Evolutionary conservation across 2,113 vertebrate genomes (phyloP), one percentile per base, ranked within the genome.

Genomic region (Morone chrysops): DNA sequence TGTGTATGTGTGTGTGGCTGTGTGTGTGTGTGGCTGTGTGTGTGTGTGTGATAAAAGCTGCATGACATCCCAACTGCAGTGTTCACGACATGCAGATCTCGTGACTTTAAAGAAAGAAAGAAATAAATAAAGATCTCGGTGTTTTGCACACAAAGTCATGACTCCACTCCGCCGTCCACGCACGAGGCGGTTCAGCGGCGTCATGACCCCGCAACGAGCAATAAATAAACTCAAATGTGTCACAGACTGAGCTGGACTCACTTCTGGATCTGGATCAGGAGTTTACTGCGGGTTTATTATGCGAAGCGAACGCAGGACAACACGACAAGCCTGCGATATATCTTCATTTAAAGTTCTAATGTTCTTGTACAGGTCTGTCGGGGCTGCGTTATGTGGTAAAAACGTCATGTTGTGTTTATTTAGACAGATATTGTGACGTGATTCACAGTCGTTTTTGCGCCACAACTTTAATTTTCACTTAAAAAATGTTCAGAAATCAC

Each of bases 1-100:
- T n/a, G n/a, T n/a, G n/a, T n/a, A n/a, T n/a, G n/a, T 60, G 54
- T 71, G 75, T 61, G 59, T 36, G 70, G 75, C 81, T 82, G n/a
- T n/a, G n/a, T n/a, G 78, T 61, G 88, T 83, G 84, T 31, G 31
- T 31, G 31, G n/a, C n/a, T 31, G 31, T 31, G 31, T 31, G 31
- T 31, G 31, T 31, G 31, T 2, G 31, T 83, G 66, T 40, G 10
- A 80, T 31, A 31, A 50, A 74, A 74, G 66, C 74, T 70, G 78
- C 72, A 70, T 68, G 68, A 70, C 45, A 66, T 85, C 60, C 41
- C 40, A 53, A 67, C 45, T 62, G 61, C 74, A 60, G 60, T 6
- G 70, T 62, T 82, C 50, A 54, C 31, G 57, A 56, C 65, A 66
- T 60, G 62, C 22, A 75, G n/a, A 79, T 69, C 72, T 84, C 16